Evolutionary conservation across 2,113 vertebrate species (phyloP).

Genomic region (Crotophaga sulcirostris): DNA sequence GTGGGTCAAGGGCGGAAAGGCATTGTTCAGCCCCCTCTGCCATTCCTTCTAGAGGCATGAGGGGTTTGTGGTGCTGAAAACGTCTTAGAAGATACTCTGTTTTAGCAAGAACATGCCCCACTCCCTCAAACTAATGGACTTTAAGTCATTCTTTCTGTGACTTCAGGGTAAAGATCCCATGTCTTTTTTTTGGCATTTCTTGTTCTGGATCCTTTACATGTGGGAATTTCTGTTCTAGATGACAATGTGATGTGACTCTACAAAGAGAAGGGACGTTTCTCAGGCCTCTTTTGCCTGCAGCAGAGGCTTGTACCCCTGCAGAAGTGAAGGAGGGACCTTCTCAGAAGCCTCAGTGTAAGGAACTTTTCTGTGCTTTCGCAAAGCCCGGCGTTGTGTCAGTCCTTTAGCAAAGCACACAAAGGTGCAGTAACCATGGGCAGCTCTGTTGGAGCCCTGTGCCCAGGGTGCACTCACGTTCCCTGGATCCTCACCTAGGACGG

Average conservation of each 20-base stretch:
- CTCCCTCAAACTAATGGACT: neutral
- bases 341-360: neutral
- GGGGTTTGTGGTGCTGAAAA: neutral
- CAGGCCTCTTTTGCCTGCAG: neutral
- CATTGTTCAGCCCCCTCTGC: neutral
- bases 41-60: neutral
- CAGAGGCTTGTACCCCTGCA: neutral
- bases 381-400: accelerated
- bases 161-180: neutral
- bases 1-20: neutral
- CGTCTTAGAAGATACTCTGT: neutral
- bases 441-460: neutral
- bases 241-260: accelerated
- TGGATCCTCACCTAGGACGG: conserved; percentile 81
- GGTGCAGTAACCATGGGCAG: neutral
- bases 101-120: neutral
- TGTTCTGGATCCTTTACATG: neutral
- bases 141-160: neutral
- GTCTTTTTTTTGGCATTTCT: neutral
- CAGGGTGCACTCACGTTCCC: neutral
- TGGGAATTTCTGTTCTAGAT: neutral
- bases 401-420: neutral
- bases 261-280: neutral
- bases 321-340: neutral
- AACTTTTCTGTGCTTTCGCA: neutral